Base-by-base conservation (phyloP, 2,797 vertebrate species). In the Fistularia commersonii region DNA sequence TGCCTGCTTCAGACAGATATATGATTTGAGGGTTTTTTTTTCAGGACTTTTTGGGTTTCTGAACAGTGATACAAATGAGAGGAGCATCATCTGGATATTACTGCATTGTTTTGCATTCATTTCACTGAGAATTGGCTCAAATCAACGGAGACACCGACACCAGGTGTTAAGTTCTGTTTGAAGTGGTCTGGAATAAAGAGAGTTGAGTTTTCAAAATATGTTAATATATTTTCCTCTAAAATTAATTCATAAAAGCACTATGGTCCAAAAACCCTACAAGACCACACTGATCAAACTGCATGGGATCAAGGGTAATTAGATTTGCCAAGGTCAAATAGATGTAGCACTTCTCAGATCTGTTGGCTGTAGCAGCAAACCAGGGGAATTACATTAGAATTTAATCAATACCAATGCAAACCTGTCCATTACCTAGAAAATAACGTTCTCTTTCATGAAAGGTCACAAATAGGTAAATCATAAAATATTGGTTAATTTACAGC, bases 401-500 rank as follows among this genome's bases (percentile, higher is more conserved):
- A 87, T 90, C 88, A 80, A 90, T 89, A 87, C 44, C 82, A 84
- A 85, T 86, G 83, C 80, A 81, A 74, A 69, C 77, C 76, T 87
- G 83, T 87, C 82, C 46, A 15, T 32, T 11, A 64, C 54, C 72
- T 72, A 73, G 78, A 83, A 83, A 85, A 88, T 81, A 59, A 64
- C 68, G 55, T 70, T 69, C 76, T 61, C 66, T 77, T 53, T 58
- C 48, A 76, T 53, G 64, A 71, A 80, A 83, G 66, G 63, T 64
- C 61, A 8, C 58, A 57, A 23, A 81, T 77, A 81, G 81, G 85
- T 85, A 87, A 89, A 90, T 88, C 76, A 85, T 79, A 85, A 89
- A 85, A 87, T 83, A 88, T 83, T 48, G 76, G 58, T 77, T 57
- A 84, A 73, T 87, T 88, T 86, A 83, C 65, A 80, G 70, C 63